Base-by-base conservation (phyloP, 2,113 vertebrate species). In the rat (Rattus norvegicus) region DNA sequence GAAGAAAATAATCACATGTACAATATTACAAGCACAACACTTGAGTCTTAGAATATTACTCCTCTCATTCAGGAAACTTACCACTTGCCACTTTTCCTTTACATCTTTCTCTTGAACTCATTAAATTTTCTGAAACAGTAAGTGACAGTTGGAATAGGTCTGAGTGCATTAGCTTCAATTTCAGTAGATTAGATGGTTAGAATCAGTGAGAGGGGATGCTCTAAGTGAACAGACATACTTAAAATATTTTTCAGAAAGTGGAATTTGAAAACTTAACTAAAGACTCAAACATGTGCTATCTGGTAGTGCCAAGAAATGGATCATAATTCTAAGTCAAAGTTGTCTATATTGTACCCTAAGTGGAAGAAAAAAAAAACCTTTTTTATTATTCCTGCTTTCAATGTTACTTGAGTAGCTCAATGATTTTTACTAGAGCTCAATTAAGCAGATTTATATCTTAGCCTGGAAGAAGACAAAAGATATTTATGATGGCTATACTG, bases 51-150 rank as follows among this genome's bases (percentile, higher is more conserved):
- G 30, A 97, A 94, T 65, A 93, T 94, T 93, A 9, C 16, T 65
- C 8, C 39, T 77, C 70, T 92, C 59, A 47, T 93, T 95, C 93
- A 93, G 90, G 88, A 97, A 94, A 97, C 93, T 94, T 90, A 70
- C 30, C 84, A 88, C 85, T 95, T 97, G 90, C 84, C 70, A 81
- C 63, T 95, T 93, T 85, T 90, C 75, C 81, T 93, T 96, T 96
- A 77, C 16, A 84, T 65, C n/a, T n/a, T 12, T n/a, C n/a, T 65
- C 13, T 63, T n/a, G 63, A 96, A 88, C 87, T 96, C 90, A 92
- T 93, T 97, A 93, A 73, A 97, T 20, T 88, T 75, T 91, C 43
- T 22, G 19, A 94, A 95, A 76, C 76, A 80, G 43, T 28, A 33
- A 72, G 28, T 95, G 86, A 76, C 84, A 92, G 73, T 75, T 95